Base-by-base conservation (phyloP, 35 echinoderm and acorn worm species). In the Heliocidaris tuberculata region DNA sequence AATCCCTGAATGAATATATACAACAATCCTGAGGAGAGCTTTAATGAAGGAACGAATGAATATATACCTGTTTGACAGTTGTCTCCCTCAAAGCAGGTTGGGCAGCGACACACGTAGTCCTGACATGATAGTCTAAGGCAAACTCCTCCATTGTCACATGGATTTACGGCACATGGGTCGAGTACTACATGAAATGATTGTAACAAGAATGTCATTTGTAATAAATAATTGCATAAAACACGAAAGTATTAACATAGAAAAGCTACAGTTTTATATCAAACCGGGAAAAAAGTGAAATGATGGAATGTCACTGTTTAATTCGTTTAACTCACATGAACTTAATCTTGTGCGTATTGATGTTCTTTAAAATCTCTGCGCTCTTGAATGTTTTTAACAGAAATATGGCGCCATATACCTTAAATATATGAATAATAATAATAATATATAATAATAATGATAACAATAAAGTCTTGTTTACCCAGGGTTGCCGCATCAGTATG, bases 81-180 rank as follows among this genome's bases (percentile, higher is more conserved):
- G 42, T 92, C 87, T 32, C 96, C 94, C 7, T 17, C 94, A 86
- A 95, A 94, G 10, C 95, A 94, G 8, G 78, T 16, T 56, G 95
- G 95, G 49, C 95, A 96, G 89, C 95, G 92, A 17, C 95, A 96
- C 17, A 47, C 35, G 85, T 35, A 96, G 9, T 96, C 95, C 31
- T 13, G 30, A 21, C 95, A 96, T 8, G 94, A 93, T 19, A 93
- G 29, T 65, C 60, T 86, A 31, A 50, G 85, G 49, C 96, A 96
- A 15, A 94, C 94, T 11, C 96, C 96, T 47, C 86, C 87, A 86
- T 95, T 96, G 4, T 87, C 35, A 93, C 96, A 96, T 60, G 94
- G 94, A 85, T 93, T 87, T 15, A 54, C 86, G 0, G 96, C 48
- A 78, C 92, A 94, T 47, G 92, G 94, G 47, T 95, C 94, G 24